phyloP scores from a whole-genome alignment of 2,113 vertebrate genomes.

The Tichodroma muraria region DNA sequence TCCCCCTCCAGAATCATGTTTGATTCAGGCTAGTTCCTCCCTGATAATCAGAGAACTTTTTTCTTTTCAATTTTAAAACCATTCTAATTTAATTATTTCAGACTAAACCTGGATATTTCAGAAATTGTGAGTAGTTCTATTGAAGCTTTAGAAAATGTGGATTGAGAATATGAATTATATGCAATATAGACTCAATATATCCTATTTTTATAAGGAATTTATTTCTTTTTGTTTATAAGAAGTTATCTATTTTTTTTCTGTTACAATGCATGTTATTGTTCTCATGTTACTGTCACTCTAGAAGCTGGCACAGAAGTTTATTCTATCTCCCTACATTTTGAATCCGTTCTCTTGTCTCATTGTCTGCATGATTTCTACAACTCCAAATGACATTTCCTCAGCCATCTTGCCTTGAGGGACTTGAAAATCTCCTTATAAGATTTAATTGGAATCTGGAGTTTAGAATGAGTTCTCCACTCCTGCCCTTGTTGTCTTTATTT shows the following conservation, averaged over 20 bases:
- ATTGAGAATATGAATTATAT: background rate
- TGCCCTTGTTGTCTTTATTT: background rate
- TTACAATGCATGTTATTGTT: background rate
- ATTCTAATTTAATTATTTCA: background rate
- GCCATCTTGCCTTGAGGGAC: background rate
- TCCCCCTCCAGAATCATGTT: background rate
- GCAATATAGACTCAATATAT: background rate
- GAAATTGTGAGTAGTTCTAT: background rate
- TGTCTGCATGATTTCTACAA: background rate
- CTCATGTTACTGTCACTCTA: background rate
- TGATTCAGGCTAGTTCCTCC: background rate
- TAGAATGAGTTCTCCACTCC: background rate
- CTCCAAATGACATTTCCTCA: background rate
- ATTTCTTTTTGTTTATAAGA: background rate
- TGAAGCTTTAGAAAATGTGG: background rate
- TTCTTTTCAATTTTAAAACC: background rate
- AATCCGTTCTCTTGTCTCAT: background rate
- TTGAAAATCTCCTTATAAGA: background rate
- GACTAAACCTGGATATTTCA: background rate
- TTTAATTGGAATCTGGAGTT: constrained; percentile 8
- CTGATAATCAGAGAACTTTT: background rate
- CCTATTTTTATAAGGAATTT: background rate
- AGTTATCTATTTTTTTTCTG: background rate
- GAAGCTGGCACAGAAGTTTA: background rate
- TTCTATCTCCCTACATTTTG: background rate